Conservation (phyloP, 2,113 vertebrate genomes). For the Grus americana region DNA sequence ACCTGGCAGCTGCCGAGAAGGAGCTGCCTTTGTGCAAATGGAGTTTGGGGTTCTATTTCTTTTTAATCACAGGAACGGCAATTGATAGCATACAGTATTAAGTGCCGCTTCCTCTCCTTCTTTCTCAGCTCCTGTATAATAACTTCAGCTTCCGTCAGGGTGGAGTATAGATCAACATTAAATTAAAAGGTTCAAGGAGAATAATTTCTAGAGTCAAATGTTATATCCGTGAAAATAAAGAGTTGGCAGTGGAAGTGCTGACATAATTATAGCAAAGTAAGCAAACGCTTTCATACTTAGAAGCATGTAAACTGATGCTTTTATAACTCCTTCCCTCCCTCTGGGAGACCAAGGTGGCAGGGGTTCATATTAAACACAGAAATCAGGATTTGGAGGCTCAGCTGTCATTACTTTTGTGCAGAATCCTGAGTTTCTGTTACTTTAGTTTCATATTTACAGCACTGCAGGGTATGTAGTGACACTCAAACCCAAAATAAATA, state of each 20-base stretch:
- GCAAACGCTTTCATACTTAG: constrained; percentile 9
- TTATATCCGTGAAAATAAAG: constrained; percentile 10
- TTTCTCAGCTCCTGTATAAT: background rate
- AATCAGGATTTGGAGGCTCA: constrained; percentile 11
- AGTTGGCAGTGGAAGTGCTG: constrained; percentile 21
- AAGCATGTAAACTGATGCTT: constrained; percentile 4
- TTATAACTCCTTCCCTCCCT: constrained; percentile 12
- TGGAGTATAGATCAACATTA: background rate
- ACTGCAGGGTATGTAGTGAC: constrained; percentile 8
- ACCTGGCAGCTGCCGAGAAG: background rate
- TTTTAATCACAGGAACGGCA: background rate
- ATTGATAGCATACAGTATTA: background rate
- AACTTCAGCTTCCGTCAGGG: background rate
- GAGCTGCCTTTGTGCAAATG: background rate
- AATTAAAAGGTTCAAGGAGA: constrained; percentile 32
- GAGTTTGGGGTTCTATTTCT: background rate
- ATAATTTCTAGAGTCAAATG: constrained; percentile 5
- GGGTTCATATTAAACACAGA: constrained; percentile 22
- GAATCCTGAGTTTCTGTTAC: constrained; percentile 6
- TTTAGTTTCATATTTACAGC: constrained; percentile 42
- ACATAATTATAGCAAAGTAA: constrained; percentile 45
- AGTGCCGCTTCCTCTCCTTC: background rate
- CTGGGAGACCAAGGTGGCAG: background rate
- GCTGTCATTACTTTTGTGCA: constrained; percentile 44
- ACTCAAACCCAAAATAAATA: constrained; percentile 51